phyloP scores from a whole-genome alignment of 2,113 vertebrate genomes.

The Orycteropus afer region DNA sequence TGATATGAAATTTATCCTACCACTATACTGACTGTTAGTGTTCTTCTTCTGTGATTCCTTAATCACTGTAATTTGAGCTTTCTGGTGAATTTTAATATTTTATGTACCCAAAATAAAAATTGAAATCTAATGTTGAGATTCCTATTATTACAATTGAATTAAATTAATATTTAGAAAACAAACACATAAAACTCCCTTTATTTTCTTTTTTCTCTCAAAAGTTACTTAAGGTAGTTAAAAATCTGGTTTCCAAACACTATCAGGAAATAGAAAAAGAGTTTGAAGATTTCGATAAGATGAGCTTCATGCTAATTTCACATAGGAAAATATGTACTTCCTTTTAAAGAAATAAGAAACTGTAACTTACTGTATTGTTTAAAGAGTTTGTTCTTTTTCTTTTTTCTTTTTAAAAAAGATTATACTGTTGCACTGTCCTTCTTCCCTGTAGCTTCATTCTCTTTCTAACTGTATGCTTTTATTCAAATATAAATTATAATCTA shows the following conservation, averaged over 20 bases:
- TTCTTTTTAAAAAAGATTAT: background rate
- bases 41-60: background rate
- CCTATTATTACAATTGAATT: background rate
- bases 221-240: constrained; percentile 74
- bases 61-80: background rate
- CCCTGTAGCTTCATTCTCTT: too few relatives aligned
- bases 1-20: background rate
- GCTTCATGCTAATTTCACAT: constrained; percentile 56
- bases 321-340: constrained; percentile 57
- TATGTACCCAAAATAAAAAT: background rate
- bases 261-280: constrained; percentile 64
- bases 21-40: background rate
- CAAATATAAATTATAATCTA: background rate
- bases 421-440: background rate
- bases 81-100: background rate
- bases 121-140: background rate
- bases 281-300: constrained; percentile 76
- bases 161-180: background rate
- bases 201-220: constrained; percentile 9
- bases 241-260: constrained; percentile 60
- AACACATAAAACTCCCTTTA: background rate
- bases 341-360: constrained; percentile 66
- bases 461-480: background rate
- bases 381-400: too few relatives aligned
- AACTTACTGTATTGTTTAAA: background rate